Base-by-base conservation (phyloP, 1,140 invertebrate genomes). In the Eriosoma lanigerum region DNA sequence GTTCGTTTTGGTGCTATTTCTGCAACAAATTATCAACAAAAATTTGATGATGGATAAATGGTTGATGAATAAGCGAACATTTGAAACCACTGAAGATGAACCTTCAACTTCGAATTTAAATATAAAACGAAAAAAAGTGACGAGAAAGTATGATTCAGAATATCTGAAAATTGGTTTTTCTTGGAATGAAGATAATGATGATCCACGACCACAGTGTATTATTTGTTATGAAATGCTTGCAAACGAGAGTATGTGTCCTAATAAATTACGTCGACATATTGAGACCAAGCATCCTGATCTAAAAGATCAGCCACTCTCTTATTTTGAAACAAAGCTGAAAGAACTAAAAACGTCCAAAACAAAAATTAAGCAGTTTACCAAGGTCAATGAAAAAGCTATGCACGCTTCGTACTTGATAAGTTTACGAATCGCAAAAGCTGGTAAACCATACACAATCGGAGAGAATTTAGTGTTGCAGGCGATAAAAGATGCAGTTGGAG, bases 141-240 rank as follows among this genome's bases (percentile, higher is more conserved):
- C 58, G 13, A 62, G 58, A 62, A 62, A 62, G 58, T 62, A 62
- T 62, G 58, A 62, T 62, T 62, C 58, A 62, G 58, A 62, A 26
- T 64, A 64, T 29, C 60, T 38, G 38, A 64, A 64, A 64, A 64
- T 64, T 64, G 68, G 68, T 46, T 72, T 72, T 72, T 48, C 68
- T 46, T 72, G 68, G n/a, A 52, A 52, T 19, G 68, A 72, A 52
- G 44, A 48, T 48, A 46, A 52, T 46, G 68, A 52, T 46, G 44
- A 24, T 12, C 68, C 6, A 52, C 44, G 44, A 72, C 82, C 82
- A 24, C 83, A 83, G 50, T 83, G 83, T 81, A 82, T 83, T 12
- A 81, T 84, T 80, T 83, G 81, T 75, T 60, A 64, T 82, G 81
- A 80, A 52, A 81, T 83, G 81, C 81, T 84, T 81, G 83, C 52